Conservation (phyloP, 1,140 invertebrate species). For the Nasonia giraulti region DNA sequence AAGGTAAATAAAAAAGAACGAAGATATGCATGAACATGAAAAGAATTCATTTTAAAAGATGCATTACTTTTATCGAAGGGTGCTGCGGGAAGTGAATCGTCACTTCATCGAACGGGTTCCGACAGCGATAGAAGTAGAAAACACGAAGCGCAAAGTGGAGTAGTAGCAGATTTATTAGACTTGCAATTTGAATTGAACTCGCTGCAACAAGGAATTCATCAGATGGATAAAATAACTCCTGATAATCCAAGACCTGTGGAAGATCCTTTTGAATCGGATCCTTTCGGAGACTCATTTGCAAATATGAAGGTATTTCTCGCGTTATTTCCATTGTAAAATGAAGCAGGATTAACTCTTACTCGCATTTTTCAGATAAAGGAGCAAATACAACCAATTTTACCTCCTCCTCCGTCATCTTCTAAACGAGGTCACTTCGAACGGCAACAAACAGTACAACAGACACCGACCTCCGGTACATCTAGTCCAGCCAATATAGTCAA, state of each 20-base stretch:
- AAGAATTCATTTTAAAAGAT: not conserved
- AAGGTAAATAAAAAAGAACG: constrained; percentile 62
- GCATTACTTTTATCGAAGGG: constrained; percentile 59
- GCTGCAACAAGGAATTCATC: constrained; percentile 89
- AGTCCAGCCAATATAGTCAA: constrained; percentile 69
- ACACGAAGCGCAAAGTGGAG: constrained; percentile 68
- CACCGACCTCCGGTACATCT: constrained; percentile 63
- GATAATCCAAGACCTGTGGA: constrained; percentile 78
- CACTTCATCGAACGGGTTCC: constrained; percentile 65
- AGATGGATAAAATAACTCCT: constrained; percentile 90
- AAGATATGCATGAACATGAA: not conserved
- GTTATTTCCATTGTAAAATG: constrained; percentile 24
- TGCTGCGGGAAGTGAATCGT: constrained; percentile 68
- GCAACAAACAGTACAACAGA: constrained; percentile 67
- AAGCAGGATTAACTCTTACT: not conserved
- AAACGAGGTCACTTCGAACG: constrained; percentile 68
- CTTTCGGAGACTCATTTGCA: constrained; percentile 88
- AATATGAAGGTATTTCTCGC: constrained; percentile 75
- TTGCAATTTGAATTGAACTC: constrained; percentile 94
- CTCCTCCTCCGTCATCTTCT: constrained; percentile 79
- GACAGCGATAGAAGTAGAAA: constrained; percentile 68
- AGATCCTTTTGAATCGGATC: constrained; percentile 78
- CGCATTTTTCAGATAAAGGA: constrained; percentile 38
- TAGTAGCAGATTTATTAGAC: constrained; percentile 91
- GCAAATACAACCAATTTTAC: constrained; percentile 72